These are phyloP conservation scores for Crotalus viridis DNA, from an alignment of 2,113 vertebrate species.

Conservation along the genomic window DNA sequence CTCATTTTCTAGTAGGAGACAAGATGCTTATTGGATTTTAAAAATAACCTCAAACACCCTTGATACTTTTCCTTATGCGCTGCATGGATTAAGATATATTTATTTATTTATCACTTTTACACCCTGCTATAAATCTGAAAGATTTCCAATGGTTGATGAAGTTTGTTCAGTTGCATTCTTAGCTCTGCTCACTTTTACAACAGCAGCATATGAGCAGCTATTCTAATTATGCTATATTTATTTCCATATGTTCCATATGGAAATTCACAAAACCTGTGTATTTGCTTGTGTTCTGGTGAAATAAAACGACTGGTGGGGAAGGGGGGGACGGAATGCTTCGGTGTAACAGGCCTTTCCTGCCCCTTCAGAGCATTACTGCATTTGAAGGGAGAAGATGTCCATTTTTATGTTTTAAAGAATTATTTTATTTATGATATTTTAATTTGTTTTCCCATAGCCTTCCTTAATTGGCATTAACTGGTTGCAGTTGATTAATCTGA, in stretches of 20 bases:
- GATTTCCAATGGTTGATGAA: not conserved
- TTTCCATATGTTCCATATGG: too few relatives aligned
- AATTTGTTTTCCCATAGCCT: slow-evolving; percentile 13
- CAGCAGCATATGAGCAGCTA: not conserved
- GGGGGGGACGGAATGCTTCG: not conserved
- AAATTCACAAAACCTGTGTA: not conserved
- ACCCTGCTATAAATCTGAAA: not conserved
- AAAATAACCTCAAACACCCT: not conserved
- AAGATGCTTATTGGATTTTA: not conserved
- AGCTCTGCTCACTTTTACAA: not conserved
- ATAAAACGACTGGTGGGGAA: not conserved
- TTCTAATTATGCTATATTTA: not conserved
- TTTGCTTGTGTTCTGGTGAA: not conserved
- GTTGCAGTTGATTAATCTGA: slow-evolving; percentile 72
- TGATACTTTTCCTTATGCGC: not conserved
- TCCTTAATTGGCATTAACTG: slow-evolving; percentile 52
- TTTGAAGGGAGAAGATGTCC: not conserved
- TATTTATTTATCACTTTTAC: not conserved
- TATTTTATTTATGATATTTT: not conserved
- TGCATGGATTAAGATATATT: not conserved
- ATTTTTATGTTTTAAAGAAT: not conserved
- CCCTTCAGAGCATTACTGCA: not conserved
- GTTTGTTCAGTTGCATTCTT: too few relatives aligned
- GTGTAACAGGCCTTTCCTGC: not conserved
- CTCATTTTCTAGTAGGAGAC: not conserved